Conservation (phyloP, 2,888 invertebrate species). For the Eledone cirrhosa region DNA sequence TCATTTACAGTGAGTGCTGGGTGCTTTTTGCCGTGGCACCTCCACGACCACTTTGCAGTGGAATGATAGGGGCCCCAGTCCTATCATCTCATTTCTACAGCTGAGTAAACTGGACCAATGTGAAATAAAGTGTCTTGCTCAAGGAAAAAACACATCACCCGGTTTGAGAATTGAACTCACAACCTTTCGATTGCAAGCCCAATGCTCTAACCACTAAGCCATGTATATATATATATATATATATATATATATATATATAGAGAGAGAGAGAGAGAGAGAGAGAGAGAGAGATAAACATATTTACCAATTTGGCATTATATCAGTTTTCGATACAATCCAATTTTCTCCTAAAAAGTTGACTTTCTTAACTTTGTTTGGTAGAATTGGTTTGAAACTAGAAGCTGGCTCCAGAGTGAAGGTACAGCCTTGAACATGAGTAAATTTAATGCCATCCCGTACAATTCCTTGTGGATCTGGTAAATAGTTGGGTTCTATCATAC, state of each 20-base stretch:
- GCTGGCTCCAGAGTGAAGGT: slow-evolving; percentile 44
- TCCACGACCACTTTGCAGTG: no score
- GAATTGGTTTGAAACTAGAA: slow-evolving; percentile 34
- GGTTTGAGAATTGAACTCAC: no score
- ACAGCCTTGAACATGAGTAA: slow-evolving; percentile 47
- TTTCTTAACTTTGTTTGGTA: slow-evolving; percentile 32
- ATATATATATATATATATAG: not conserved
- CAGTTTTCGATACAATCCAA: slow-evolving; percentile 48
- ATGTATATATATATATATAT: not conserved
- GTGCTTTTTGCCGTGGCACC: no score
- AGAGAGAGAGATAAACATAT: not conserved
- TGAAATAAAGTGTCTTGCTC: no score
- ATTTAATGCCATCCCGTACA: slow-evolving; percentile 37
- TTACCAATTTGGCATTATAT: slow-evolving; percentile 51
- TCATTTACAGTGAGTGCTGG: no score
- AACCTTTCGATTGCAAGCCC: no score
- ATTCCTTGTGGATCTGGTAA: slow-evolving; percentile 45
- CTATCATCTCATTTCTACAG: no score
- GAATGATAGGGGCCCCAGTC: no score
- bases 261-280: not conserved
- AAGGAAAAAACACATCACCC: no score
- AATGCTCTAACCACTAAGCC: no score
- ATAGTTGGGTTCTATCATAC: slow-evolving; percentile 43
- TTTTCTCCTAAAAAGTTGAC: slow-evolving; percentile 35
- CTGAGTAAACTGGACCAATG: no score